phyloP scores from a whole-genome alignment of 64 coral and sea anemone genomes.

The Exaiptasia diaphana region DNA sequence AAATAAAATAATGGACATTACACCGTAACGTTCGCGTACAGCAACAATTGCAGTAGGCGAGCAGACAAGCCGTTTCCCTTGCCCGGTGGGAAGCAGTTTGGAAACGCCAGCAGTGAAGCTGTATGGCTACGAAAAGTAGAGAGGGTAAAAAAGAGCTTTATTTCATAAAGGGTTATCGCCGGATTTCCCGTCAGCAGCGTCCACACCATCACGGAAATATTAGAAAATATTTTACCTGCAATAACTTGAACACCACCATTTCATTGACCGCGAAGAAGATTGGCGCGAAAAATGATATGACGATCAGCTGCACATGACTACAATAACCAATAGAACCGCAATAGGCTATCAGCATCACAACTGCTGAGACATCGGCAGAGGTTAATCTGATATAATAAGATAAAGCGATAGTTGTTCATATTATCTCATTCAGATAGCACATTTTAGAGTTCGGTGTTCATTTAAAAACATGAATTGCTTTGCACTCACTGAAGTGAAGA shows the following conservation, averaged over 20 bases:
- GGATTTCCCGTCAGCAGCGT: too few relatives aligned
- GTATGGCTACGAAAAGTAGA: too few relatives aligned
- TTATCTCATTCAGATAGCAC: background rate
- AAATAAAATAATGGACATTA: background rate
- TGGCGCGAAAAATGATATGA: background rate
- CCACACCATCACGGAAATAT: too few relatives aligned
- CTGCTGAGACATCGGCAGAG: constrained; percentile 2
- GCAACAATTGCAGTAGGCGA: too few relatives aligned
- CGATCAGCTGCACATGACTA: constrained; percentile 20
- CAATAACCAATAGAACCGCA: constrained; percentile 10
- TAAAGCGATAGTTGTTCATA: background rate
- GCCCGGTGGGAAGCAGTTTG: too few relatives aligned
- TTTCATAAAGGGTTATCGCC: too few relatives aligned
- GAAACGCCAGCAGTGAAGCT: too few relatives aligned
- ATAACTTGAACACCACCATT: constrained; percentile 6
- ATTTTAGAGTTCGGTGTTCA: background rate
- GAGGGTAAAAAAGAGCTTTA: too few relatives aligned
- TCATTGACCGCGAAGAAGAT: constrained; percentile 27
- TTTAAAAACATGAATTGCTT: background rate
- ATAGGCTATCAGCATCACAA: constrained; percentile 8
- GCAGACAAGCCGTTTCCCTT: too few relatives aligned
- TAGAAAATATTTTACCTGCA: constrained; percentile 19
- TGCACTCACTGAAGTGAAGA: too few relatives aligned
- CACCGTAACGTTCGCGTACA: background rate
- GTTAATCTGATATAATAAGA: background rate